Base-by-base conservation (phyloP, 2,888 invertebrate genomes). In the Drosophila longiperda region DNA sequence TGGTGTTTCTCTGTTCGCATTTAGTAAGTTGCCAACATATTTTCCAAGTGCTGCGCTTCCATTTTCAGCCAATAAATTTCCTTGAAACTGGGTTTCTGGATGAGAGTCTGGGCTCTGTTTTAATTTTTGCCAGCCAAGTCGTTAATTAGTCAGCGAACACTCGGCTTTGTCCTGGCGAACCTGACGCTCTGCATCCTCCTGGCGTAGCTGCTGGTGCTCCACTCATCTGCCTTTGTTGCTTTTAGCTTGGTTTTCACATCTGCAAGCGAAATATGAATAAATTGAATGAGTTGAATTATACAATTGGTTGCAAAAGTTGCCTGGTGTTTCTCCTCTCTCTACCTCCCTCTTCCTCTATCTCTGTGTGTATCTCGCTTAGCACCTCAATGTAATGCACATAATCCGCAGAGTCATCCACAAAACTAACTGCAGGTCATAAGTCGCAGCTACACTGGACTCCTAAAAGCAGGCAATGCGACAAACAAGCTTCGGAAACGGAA, bases 401-500 rank as follows among this genome's bases (percentile, higher is more conserved):
- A 57, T 52, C 42, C 58, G 29, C 20, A 45, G 52, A 45, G 57
- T 54, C 26, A 49, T 40, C 49, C 57, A 48, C 60, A 65, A 42
- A 67, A 40, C 55, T 55, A 66, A 66, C 64, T 71, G 68, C 70
- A 36, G 29, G 40, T 40, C 64, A 64, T 59, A 60, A 50, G 62
- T 48, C 54, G 34, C 11, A 12, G n/a, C 36, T 42, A 33, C 20
- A 4, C 20, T 12, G 42, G 15, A 33, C 68, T 59, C 49, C 77
- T 53, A 54, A 65, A 57, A 75, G 64, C 58, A 67, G 61, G 63
- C 75, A 69, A 60, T 72, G 67, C 73, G 59, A 68, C 79, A 82
- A 81, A 79, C 70, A 66, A 76, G 54, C 26, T 62, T 40, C 68
- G 87, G 83, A 89, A 83, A 70, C 68, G 65, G 64, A 81, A 75